Conservation (phyloP, 2,888 invertebrate genomes). For the Campoletis raptor region DNA sequence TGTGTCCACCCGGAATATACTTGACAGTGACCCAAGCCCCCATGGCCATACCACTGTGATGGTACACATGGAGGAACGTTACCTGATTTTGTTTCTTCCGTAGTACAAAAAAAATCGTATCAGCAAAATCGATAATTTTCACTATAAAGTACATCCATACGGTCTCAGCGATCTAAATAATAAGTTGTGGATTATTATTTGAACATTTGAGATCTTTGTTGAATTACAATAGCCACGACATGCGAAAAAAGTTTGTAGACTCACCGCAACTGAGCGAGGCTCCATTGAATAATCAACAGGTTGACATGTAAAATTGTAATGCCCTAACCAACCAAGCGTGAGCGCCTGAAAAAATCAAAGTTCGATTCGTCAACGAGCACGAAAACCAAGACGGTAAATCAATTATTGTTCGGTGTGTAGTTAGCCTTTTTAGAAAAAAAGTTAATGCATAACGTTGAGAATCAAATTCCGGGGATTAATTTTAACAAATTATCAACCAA, state of each 20-base stretch:
- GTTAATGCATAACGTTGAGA: not conserved
- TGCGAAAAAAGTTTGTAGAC: not conserved
- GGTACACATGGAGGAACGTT: constrained; percentile 94
- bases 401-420: constrained; percentile 5
- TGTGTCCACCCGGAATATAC: constrained; percentile 87
- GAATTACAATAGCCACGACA: not conserved
- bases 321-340: constrained; percentile 75
- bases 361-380: constrained; percentile 22
- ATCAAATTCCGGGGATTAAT: not conserved
- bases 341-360: constrained; percentile 76
- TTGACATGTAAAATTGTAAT: constrained; percentile 90
- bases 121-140: constrained; percentile 90
- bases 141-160: constrained; percentile 90
- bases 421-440: not conserved
- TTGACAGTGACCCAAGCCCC: constrained; percentile 88
- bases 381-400: constrained; percentile 35
- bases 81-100: constrained; percentile 93
- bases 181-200: constrained; percentile 5
- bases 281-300: constrained; percentile 89
- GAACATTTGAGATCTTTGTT: not conserved
- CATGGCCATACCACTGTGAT: constrained; percentile 93
- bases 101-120: constrained; percentile 94
- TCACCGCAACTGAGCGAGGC: constrained; percentile 87
- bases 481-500: not conserved
- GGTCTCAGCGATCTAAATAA: constrained; percentile 85